These are phyloP conservation scores for Drosophila longiperda DNA, from an alignment of 2,888 invertebrate species.

Conservation along the genomic window DNA sequence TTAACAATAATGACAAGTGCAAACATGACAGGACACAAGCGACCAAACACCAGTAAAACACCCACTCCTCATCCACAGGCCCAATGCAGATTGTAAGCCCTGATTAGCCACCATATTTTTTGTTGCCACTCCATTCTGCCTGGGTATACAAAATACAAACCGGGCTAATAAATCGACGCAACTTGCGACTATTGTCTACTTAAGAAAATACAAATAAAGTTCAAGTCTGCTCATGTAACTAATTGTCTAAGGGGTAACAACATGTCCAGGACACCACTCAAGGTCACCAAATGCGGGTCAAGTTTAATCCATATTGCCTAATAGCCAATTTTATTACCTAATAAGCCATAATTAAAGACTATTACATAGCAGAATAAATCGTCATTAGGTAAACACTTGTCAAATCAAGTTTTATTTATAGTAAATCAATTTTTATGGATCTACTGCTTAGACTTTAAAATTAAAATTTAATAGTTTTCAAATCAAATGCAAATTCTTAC, in stretches of 20 bases:
- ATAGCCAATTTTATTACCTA: slow-evolving; percentile 10
- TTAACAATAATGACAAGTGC: slow-evolving; percentile 78
- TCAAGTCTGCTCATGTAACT: slow-evolving; percentile 47
- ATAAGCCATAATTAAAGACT: slow-evolving; percentile 36
- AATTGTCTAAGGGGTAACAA: slow-evolving; percentile 16
- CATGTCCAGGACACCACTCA: slow-evolving; percentile 29
- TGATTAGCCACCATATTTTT: slow-evolving; percentile 48
- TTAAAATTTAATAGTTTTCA: background rate
- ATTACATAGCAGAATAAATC: slow-evolving; percentile 7
- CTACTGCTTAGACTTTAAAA: background rate
- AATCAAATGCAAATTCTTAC: background rate
- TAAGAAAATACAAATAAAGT: slow-evolving; percentile 65
- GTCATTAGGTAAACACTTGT: background rate
- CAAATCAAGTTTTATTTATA: slow-evolving; percentile 14
- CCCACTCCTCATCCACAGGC: background rate
- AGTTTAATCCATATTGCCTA: slow-evolving; percentile 34
- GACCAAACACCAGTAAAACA: slow-evolving; percentile 6
- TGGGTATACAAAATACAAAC: background rate
- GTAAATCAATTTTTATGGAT: background rate
- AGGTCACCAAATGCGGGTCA: slow-evolving; percentile 65
- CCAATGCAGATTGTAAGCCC: slow-evolving; percentile 58
- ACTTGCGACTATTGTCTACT: slow-evolving; percentile 27
- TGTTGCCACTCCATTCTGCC: slow-evolving; percentile 1
- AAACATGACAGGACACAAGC: slow-evolving; percentile 62
- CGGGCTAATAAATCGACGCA: slow-evolving; percentile 53